Conservation (phyloP, 2,113 vertebrate species). For the Paradoxurus hermaphroditus region DNA sequence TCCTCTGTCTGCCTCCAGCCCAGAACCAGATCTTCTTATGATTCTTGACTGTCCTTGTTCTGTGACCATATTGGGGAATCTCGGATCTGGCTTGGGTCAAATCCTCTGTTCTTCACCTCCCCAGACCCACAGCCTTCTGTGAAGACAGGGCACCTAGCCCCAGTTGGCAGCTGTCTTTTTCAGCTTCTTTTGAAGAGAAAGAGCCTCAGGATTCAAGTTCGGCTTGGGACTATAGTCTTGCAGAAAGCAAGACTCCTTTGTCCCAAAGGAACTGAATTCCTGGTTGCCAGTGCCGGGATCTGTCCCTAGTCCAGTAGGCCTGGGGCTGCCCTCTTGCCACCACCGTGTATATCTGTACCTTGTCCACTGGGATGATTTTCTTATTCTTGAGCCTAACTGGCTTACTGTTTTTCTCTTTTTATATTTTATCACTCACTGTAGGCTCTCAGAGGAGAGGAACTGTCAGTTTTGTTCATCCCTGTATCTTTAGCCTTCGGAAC, state of each 20-base stretch:
- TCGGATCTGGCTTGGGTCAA: background rate
- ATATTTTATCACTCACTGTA: background rate
- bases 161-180: background rate
- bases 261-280: background rate
- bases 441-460: background rate
- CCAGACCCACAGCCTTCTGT: background rate
- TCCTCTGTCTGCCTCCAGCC: background rate
- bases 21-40: background rate
- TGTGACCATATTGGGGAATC: background rate
- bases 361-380: background rate
- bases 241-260: background rate
- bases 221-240: background rate
- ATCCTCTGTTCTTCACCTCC: background rate
- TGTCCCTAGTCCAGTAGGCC: background rate
- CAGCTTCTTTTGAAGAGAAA: background rate
- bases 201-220: background rate
- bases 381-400: background rate
- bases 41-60: background rate
- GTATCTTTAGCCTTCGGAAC: background rate
- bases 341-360: background rate
- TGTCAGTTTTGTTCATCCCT: background rate
- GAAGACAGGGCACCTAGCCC: background rate
- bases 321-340: background rate
- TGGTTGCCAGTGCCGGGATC: background rate
- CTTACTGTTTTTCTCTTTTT: constrained; percentile 19